These are phyloP conservation scores for Polylopha cassiicola DNA, from an alignment of 2,888 invertebrate species.

Conservation along the genomic window DNA sequence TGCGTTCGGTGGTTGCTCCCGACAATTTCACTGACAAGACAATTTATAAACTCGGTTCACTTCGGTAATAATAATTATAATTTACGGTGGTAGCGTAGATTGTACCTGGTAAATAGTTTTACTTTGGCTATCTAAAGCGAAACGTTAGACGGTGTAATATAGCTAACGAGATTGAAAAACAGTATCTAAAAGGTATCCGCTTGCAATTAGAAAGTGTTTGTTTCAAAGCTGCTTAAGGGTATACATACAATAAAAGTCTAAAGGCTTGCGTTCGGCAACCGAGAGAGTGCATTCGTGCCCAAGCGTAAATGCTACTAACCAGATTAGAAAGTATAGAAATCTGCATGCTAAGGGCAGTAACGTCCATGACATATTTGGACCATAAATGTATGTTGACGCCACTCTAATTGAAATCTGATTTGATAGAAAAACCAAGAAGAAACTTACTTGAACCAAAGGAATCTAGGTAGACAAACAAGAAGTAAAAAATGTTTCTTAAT, in stretches of 20 bases:
- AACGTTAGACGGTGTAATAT: conserved; percentile 8
- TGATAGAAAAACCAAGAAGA: too few species aligned
- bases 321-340: conserved; percentile 69
- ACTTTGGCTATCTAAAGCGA: neutral
- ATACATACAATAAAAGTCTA: conserved; percentile 60
- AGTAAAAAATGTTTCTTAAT: too few species aligned
- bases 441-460: too few species aligned
- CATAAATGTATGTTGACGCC: conserved; percentile 22
- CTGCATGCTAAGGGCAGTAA: conserved; percentile 42
- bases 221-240: conserved; percentile 49
- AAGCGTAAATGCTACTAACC: conserved; percentile 50
- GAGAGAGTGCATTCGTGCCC: conserved; percentile 59
- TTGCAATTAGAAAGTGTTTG: conserved; percentile 56
- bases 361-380: conserved; percentile 35
- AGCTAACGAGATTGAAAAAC: conserved; percentile 22
- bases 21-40: conserved; percentile 54
- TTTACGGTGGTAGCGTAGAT: conserved; percentile 1
- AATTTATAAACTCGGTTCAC: conserved; percentile 42
- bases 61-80: conserved; percentile 22
- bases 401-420: too few species aligned
- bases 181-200: conserved; percentile 36
- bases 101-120: too few species aligned
- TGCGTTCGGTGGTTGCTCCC: conserved; percentile 46
- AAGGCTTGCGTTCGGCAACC: conserved; percentile 48
- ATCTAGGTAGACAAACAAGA: too few species aligned